Conservation (phyloP, 1,140 invertebrate genomes). For the Lasaia peninsularis region DNA sequence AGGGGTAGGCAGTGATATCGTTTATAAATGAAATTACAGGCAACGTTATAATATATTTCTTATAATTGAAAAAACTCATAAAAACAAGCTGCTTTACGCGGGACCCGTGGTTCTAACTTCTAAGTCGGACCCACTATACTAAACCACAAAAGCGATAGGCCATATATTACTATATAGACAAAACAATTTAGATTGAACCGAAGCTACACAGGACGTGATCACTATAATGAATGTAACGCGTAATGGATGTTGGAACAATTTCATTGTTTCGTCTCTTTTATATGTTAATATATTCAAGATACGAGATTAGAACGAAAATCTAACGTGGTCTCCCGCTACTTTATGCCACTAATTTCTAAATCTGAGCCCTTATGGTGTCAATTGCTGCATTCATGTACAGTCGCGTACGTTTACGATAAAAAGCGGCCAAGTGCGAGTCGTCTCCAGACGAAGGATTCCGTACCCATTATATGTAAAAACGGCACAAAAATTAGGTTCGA, state of each 20-base stretch:
- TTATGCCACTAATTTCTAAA: slow-evolving; percentile 14
- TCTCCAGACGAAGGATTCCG: too few species aligned
- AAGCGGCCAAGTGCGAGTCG: too few species aligned
- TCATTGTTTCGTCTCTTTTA: slow-evolving; percentile 37
- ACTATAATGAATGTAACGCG: slow-evolving; percentile 33
- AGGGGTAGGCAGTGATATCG: too few species aligned
- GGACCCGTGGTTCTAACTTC: too few species aligned
- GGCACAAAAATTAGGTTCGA: too few species aligned
- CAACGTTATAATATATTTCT: too few species aligned
- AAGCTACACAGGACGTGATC: slow-evolving; percentile 22
- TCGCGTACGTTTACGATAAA: neutral
- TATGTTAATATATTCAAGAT: slow-evolving; percentile 36
- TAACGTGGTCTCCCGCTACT: slow-evolving; percentile 26
- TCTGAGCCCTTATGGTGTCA: neutral
- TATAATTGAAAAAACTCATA: too few species aligned
- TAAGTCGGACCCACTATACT: too few species aligned
- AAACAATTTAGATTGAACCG: slow-evolving; percentile 1
- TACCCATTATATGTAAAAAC: too few species aligned
- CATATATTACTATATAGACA: neutral
- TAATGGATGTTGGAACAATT: slow-evolving; percentile 34
- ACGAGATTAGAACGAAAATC: slow-evolving; percentile 24
- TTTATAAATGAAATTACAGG: too few species aligned
- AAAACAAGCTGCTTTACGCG: too few species aligned
- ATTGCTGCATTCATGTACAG: slow-evolving; percentile 1
- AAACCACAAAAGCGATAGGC: neutral